A percentile compares a stretch with the other conserved stretches of the same genome.
Conservation (phyloP, 2,797 vertebrate genomes). For the Scolopax bukidnonensis region DNA sequence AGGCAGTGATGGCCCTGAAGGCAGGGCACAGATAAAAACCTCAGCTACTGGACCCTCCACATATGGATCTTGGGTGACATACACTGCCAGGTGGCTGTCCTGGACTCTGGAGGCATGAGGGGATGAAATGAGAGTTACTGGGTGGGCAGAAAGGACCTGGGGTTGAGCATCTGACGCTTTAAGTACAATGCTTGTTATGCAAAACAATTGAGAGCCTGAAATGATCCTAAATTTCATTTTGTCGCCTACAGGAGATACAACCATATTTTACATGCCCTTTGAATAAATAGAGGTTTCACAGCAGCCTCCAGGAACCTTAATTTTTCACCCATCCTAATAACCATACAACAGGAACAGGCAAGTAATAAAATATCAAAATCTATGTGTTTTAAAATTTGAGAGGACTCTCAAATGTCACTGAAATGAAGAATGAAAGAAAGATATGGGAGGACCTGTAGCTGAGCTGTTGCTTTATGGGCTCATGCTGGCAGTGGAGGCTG, state of each 20-base stretch:
- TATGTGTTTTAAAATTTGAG: constrained; percentile 35
- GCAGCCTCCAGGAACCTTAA: constrained; percentile 24
- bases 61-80: background rate
- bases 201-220: background rate
- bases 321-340: constrained; percentile 56
- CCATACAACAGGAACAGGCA: constrained; percentile 30
- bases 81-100: background rate
- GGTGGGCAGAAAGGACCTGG: background rate
- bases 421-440: background rate
- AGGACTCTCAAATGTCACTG: constrained; percentile 46
- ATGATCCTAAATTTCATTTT: background rate
- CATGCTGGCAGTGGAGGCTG: background rate
- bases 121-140: background rate
- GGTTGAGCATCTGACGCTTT: background rate
- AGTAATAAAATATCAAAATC: constrained; percentile 63
- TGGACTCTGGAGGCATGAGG: background rate
- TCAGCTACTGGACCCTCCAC: background rate
- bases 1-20: background rate
- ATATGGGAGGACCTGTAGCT: background rate
- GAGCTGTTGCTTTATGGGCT: background rate
- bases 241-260: background rate
- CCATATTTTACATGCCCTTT: constrained; percentile 16
- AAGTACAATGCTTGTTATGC: background rate
- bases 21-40: background rate
- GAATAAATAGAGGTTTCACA: constrained; percentile 6